Percentiles rank a stretch among this genome's conserved stretches.
These are phyloP conservation scores for Catharus minimus DNA, from an alignment of 2,113 vertebrate species.

Conservation along the genomic window DNA sequence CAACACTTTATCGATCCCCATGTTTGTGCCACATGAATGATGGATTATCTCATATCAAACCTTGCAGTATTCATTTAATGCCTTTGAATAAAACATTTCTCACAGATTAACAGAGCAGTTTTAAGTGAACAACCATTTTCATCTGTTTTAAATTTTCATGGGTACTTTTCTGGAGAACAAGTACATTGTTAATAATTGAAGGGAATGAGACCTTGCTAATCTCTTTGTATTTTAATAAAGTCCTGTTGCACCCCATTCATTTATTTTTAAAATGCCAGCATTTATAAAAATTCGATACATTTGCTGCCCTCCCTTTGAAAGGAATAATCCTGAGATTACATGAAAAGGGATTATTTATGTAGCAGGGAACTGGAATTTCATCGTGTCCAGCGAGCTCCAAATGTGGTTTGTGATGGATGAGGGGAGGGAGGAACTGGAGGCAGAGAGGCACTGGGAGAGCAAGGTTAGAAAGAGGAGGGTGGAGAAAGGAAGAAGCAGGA, in stretches of 20 bases:
- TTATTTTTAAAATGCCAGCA: constrained; percentile 43
- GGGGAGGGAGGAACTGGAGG: neutral
- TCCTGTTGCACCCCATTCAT: constrained; percentile 41
- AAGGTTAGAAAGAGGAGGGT: neutral
- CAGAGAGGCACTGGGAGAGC: neutral
- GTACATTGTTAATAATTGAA: constrained; percentile 76
- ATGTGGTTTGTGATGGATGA: neutral
- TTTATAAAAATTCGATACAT: constrained; percentile 31
- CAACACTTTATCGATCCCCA: neutral
- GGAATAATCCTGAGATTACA: neutral
- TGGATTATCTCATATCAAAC: constrained; percentile 58
- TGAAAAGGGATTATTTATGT: neutral
- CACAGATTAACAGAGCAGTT: constrained; percentile 74
- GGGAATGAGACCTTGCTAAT: constrained; percentile 66
- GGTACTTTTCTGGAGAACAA: constrained; percentile 76
- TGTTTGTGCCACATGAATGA: constrained; percentile 55
- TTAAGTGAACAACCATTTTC: constrained; percentile 75
- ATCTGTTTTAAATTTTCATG: constrained; percentile 77
- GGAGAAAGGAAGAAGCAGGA: neutral
- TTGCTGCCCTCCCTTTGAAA: neutral
- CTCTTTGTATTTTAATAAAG: constrained; percentile 70
- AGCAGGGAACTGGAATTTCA: neutral
- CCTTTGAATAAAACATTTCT: constrained; percentile 77
- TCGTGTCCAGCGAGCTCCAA: neutral
- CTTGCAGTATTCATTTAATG: constrained; percentile 64